A percentile compares a stretch with the other conserved stretches of the same genome.
These are phyloP conservation scores for Aulostomus chinensis DNA, from an alignment of 2,797 vertebrate genomes.

Conservation along the genomic window DNA sequence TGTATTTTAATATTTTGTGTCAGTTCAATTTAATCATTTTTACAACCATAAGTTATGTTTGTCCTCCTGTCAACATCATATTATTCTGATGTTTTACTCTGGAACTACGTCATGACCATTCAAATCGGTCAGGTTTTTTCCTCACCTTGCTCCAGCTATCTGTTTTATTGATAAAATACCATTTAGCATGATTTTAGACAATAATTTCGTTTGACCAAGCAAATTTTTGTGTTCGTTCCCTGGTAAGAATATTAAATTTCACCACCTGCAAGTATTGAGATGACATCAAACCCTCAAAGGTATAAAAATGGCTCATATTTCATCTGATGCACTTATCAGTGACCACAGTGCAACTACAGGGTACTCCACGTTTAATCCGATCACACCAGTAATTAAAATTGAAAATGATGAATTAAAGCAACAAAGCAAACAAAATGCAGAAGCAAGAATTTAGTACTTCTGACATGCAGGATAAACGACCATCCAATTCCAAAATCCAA, in stretches of 20 bases:
- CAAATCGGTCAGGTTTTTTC: conserved; percentile 13
- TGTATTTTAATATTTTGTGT: conserved; percentile 59
- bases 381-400: no score
- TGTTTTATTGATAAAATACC: no score
- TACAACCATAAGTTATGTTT: conserved; percentile 4
- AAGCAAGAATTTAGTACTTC: no score
- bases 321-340: background rate
- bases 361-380: no score
- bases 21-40: conserved; percentile 27
- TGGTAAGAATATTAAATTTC: conserved; percentile 30
- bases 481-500: no score
- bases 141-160: background rate
- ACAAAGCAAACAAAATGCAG: background rate
- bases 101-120: conserved; percentile 1
- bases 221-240: conserved; percentile 25
- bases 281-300: conserved; percentile 40
- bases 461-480: no score
- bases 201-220: conserved; percentile 2
- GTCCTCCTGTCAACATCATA: conserved; percentile 17
- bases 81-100: background rate
- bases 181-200: conserved; percentile 12
- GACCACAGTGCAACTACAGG: background rate
- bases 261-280: conserved; percentile 25
- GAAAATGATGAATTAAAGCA: background rate
- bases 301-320: no score